Percentiles rank a stretch among this genome's conserved stretches.
These are phyloP conservation scores for Tenthredo livida DNA, from an alignment of 2,888 invertebrate species.

Conservation along the genomic window DNA sequence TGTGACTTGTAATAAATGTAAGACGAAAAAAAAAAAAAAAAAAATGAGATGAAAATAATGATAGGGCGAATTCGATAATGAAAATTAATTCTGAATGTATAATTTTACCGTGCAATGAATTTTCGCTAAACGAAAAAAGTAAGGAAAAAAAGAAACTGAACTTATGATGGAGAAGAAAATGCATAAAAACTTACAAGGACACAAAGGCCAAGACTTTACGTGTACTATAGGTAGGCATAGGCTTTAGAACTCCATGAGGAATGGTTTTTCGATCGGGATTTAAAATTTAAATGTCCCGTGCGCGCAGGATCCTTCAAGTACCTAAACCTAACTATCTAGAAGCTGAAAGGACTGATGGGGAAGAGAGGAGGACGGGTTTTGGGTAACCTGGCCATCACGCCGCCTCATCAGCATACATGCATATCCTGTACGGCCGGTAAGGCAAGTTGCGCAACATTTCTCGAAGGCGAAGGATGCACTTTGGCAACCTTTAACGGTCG, in stretches of 20 bases:
- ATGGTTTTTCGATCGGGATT: slow-evolving; percentile 66
- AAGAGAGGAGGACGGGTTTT: slow-evolving; percentile 57
- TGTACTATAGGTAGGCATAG: neutral
- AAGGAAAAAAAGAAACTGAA: neutral
- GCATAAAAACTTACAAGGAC: neutral
- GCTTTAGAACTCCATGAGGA: neutral
- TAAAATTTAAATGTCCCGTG: slow-evolving; percentile 69
- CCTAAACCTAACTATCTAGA: slow-evolving; percentile 44
- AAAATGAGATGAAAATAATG: too few species aligned
- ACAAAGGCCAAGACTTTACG: neutral
- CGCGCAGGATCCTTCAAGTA: slow-evolving; percentile 49
- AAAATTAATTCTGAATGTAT: neutral
- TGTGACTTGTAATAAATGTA: neutral
- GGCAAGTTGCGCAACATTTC: slow-evolving; percentile 72
- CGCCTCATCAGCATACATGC: slow-evolving; percentile 65
- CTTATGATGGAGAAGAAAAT: neutral
- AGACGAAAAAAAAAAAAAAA: too few species aligned
- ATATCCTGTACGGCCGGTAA: slow-evolving; percentile 76
- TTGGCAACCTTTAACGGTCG: slow-evolving; percentile 72
- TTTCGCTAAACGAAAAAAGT: neutral
- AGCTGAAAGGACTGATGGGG: slow-evolving; percentile 48
- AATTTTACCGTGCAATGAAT: neutral
- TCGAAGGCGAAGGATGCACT: slow-evolving; percentile 61
- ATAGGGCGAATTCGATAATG: too few species aligned
- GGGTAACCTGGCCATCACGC: slow-evolving; percentile 60